Evolutionary conservation across 2,113 vertebrate genomes (phyloP), one percentile per base, ranked within the genome.

Genomic region (Sceloporus undulatus): DNA sequence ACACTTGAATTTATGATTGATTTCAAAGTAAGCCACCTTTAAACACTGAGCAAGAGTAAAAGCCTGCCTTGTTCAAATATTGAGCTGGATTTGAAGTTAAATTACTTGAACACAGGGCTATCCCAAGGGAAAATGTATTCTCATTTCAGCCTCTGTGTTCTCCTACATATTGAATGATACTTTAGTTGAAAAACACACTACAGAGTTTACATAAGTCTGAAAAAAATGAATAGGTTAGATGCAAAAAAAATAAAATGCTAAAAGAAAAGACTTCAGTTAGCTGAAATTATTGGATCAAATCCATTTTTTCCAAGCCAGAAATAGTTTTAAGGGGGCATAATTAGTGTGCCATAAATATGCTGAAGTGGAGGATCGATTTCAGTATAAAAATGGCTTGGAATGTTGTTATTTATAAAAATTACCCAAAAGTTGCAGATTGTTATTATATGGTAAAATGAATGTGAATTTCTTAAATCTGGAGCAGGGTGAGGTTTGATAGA

Each of bases 21-120:
- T 92, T 90, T 95, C 2, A 2, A 91, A 92, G 85, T 77, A 90
- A 87, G 91, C 89, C 88, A 59, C 91, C 3, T 92, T 94, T 93
- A 95, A 94, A 92, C 87, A 87, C 86, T 86, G 89, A 94, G 92
- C 88, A 90, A 89, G 93, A 94, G 92, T 94, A 93, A 95, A 96
- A 95, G 90, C 87, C 92, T 92, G 93, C 94, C 91, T 93, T 95
- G 91, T 94, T 96, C 91, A 92, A 94, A 95, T 95, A 95, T 90
- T 92, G 93, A 95, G 90, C 91, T 92, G 86, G 52, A 95, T 94
- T 95, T 94, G 89, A 95, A 95, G 90, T 95, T 94, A 95, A 96
- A 95, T 95, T 92, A 79, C 91, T 95, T 16, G 73, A 91, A 87
- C 78, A 34, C 38, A 93, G 91, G 94, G 42, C 62, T 90, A 85